Evolutionary conservation across 2,888 invertebrate species (phyloP).

Genomic region (Altica lythri): DNA sequence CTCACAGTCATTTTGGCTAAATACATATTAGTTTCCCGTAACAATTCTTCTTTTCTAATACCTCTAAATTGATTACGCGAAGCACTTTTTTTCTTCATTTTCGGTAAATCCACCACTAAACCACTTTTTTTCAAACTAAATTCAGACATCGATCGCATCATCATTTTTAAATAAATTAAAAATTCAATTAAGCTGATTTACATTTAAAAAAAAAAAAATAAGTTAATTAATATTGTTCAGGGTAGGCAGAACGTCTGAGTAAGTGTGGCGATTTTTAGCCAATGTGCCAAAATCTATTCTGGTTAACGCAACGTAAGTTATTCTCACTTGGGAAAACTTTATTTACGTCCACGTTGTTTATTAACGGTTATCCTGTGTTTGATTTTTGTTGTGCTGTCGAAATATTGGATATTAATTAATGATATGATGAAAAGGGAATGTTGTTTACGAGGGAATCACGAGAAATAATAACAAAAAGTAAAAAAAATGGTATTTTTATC

Average conservation of each 20-base stretch:
- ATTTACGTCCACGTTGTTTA: constrained; percentile 22
- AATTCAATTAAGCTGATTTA: too few relatives aligned
- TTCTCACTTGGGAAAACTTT: constrained; percentile 21
- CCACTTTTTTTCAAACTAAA: constrained; percentile 42
- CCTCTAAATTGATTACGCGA: constrained; percentile 74
- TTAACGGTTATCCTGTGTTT: constrained; percentile 9
- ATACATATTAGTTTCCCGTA: constrained; percentile 73
- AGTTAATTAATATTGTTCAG: constrained; percentile 21
- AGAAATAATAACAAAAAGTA: too few relatives aligned
- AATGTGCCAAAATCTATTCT: constrained; percentile 53
- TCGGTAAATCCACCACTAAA: constrained; percentile 31
- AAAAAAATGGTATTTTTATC: too few relatives aligned
- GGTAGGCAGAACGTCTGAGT: constrained; percentile 36
- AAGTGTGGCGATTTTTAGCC: constrained; percentile 32
- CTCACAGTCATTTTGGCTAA: constrained; percentile 84
- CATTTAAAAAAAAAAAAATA: neutral
- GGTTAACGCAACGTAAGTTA: constrained; percentile 36
- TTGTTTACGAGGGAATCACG: too few relatives aligned
- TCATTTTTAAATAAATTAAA: too few relatives aligned
- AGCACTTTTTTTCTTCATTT: constrained; percentile 56
- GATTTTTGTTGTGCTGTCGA: constrained; percentile 4
- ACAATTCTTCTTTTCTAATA: constrained; percentile 75
- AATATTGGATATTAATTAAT: neutral
- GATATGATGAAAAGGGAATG: too few relatives aligned
- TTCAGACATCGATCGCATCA: constrained; percentile 45